Conservation (phyloP, 2,113 vertebrate genomes). For the Balaenoptera acutorostrata region DNA sequence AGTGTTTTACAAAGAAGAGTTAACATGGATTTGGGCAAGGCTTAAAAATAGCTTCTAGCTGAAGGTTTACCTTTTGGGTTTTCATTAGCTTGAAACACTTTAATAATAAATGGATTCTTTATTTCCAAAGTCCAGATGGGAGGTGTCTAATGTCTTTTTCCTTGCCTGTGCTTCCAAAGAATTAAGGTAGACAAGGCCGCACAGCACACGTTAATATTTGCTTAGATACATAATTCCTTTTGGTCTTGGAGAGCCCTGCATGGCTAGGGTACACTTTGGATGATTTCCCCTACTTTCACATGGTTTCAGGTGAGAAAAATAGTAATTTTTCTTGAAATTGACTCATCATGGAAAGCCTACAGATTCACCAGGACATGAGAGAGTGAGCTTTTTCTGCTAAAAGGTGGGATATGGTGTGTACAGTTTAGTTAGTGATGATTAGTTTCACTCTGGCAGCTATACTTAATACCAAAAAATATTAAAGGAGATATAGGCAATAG, state of each 20-base stretch:
- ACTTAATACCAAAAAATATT: neutral
- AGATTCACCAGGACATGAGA: neutral
- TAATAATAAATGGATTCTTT: conserved; percentile 25
- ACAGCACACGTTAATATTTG: neutral
- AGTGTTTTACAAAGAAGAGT: neutral
- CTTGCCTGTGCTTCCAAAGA: neutral
- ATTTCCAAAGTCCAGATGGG: conserved; percentile 8
- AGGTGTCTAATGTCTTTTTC: neutral
- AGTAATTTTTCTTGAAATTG: conserved; percentile 32
- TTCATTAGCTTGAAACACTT: conserved; percentile 2
- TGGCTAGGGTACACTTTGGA: neutral
- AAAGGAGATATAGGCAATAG: neutral
- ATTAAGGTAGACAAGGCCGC: neutral
- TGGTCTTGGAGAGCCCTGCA: neutral
- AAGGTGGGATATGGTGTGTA: neutral
- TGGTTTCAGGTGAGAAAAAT: neutral
- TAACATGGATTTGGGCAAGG: neutral
- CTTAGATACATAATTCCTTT: neutral
- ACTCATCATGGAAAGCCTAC: neutral
- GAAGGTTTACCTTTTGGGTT: neutral
- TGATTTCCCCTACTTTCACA: neutral
- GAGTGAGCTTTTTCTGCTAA: neutral
- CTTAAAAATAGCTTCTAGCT: neutral
- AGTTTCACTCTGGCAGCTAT: neutral
- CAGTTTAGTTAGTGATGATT: neutral